Evolutionary conservation across 2,797 vertebrate genomes (phyloP).

Genomic region (Pygocentrus nattereri): DNA sequence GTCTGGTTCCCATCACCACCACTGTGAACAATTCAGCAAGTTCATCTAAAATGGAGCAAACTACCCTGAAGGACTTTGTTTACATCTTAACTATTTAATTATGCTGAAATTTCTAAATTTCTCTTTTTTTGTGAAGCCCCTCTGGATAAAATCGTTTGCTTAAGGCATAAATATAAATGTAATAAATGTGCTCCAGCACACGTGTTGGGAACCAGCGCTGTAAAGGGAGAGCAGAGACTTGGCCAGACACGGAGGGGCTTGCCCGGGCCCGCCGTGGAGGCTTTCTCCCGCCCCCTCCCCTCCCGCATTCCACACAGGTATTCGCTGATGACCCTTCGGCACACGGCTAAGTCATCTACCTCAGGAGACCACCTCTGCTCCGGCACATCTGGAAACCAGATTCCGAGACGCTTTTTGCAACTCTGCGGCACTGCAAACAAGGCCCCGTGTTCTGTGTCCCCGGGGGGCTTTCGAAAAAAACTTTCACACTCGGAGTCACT

Average conservation of each 20-base stretch:
- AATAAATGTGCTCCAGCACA: conserved; percentile 1
- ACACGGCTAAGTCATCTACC: conserved; percentile 44
- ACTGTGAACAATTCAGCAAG: too few species aligned
- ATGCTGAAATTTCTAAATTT: neutral
- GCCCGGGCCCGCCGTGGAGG: conserved; percentile 33
- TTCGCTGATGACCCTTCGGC: conserved; percentile 58
- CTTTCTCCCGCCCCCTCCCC: conserved; percentile 23
- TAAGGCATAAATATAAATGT: neutral
- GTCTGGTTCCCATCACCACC: too few species aligned
- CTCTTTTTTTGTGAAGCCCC: neutral
- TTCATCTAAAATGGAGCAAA: too few species aligned
- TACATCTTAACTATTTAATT: too few species aligned
- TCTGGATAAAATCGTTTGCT: neutral
- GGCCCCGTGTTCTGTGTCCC: conserved; percentile 46
- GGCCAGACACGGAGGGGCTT: conserved; percentile 52
- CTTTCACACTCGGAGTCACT: conserved; percentile 49
- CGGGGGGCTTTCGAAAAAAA: conserved; percentile 32
- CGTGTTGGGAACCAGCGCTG: neutral
- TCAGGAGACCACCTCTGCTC: conserved; percentile 66
- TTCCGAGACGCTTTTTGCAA: conserved; percentile 69
- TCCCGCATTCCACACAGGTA: conserved; percentile 61
- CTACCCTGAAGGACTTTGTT: too few species aligned
- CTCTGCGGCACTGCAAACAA: conserved; percentile 65
- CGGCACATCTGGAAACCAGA: conserved; percentile 79
- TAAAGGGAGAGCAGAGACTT: conserved; percentile 35